phyloP scores from a whole-genome alignment of 2,797 vertebrate species.

The Meda fulgida region DNA sequence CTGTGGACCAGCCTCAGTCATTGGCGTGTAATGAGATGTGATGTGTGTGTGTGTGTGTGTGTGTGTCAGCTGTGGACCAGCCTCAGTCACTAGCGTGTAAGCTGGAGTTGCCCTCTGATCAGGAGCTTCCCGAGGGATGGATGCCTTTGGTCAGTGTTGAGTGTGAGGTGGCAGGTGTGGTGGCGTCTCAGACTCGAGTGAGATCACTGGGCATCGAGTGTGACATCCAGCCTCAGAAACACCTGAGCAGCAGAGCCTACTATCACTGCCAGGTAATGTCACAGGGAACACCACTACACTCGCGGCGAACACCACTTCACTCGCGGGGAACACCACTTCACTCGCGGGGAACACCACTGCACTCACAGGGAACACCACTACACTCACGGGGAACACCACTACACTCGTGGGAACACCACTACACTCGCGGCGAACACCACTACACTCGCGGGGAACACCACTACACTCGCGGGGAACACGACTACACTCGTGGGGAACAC shows the following conservation, averaged over 20 bases:
- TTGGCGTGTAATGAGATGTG: neutral
- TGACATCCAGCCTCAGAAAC: constrained; percentile 94
- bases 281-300: fast-evolving
- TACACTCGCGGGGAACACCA: fast-evolving
- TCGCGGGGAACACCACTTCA: no score
- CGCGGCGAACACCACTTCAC: fast-evolving
- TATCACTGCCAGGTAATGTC: constrained; percentile 85
- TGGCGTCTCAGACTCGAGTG: constrained; percentile 86
- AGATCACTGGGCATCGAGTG: constrained; percentile 88
- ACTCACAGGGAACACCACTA: no score
- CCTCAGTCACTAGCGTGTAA: constrained; percentile 95
- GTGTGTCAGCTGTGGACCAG: constrained; percentile 84
- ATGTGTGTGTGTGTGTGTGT: neutral
- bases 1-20: no score
- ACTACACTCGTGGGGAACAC: no score
- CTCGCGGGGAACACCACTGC: no score
- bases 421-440: fast-evolving
- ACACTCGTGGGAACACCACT: fast-evolving
- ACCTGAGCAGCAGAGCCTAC: constrained; percentile 84
- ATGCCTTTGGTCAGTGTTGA: constrained; percentile 91
- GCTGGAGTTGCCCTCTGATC: constrained; percentile 94
- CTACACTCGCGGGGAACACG: no score
- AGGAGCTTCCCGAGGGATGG: constrained; percentile 94
- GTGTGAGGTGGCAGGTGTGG: constrained; percentile 85
- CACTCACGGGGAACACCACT: no score